phyloP scores from a whole-genome alignment of 2,797 vertebrate genomes.

The Acrocephalus scirpaceus region DNA sequence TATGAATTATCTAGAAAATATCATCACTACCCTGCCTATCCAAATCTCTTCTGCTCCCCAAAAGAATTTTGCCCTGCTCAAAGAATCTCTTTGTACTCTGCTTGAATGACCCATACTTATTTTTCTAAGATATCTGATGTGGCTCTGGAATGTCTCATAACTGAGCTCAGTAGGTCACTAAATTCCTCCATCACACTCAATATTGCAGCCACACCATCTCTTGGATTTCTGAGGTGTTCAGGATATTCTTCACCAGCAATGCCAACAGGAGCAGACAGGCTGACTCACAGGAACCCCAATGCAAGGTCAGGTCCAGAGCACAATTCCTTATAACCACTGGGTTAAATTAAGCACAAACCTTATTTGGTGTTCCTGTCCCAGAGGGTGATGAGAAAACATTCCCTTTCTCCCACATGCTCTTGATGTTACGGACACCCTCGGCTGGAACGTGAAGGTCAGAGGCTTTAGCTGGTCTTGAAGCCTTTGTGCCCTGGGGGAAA shows the following conservation, averaged over 20 bases:
- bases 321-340: not conserved
- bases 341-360: slow-evolving; percentile 76
- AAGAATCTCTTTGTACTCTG: slow-evolving; percentile 20
- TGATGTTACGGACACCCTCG: slow-evolving; percentile 92
- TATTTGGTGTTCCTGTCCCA: slow-evolving; percentile 85
- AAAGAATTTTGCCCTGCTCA: not conserved
- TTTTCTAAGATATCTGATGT: slow-evolving; percentile 18
- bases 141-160: slow-evolving; percentile 37
- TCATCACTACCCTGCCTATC: not conserved
- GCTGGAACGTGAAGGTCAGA: slow-evolving; percentile 88
- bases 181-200: not conserved
- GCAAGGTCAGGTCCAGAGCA: not conserved
- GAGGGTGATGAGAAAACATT: slow-evolving; percentile 87
- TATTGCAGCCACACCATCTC: not conserved
- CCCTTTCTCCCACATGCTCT: slow-evolving; percentile 99
- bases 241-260: not conserved
- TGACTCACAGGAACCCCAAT: not conserved
- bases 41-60: not conserved
- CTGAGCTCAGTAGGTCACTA: slow-evolving; percentile 24
- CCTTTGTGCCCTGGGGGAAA: slow-evolving; percentile 84
- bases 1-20: not conserved
- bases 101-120: slow-evolving; percentile 8
- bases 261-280: not conserved
- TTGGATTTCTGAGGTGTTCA: not conserved
- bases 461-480: slow-evolving; percentile 83